Evolutionary conservation across 1,140 invertebrate species (phyloP), one percentile per base, ranked within the genome.

Genomic region (Notospermus geniculatus): DNA sequence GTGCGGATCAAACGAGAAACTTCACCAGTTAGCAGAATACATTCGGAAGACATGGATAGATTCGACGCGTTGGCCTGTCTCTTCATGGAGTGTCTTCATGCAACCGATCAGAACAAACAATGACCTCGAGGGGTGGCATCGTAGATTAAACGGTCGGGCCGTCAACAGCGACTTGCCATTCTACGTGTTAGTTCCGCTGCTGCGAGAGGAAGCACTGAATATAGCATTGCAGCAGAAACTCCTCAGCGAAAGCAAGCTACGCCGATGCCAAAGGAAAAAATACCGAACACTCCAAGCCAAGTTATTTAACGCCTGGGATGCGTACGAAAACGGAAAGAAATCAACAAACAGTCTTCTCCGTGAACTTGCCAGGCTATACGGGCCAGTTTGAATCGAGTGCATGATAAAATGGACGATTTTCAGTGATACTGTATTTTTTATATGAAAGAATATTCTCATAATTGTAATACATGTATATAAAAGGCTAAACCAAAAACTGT

Each of bases 81-180:
- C 1, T 27, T 15, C 19, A 1, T 59, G 62, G 62, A 54, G 43
- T 17, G 62, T 63, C 15, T 63, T 59, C 54, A 54, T 52, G 13
- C 62, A 54, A 23, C 17, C 56, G 2, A 46, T 43, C 13, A 25
- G 50, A n/a, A 59, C 57, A 0, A 59, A 59, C 57, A 63, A 59
- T 30, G 62, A 63, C 43, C 46, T 59, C 1, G 62, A 63, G 32
- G 62, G 62, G 13, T 63, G 62, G 62, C 62, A 63, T 41, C 30
- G 27, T 7, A 22, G 62, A 2, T 15, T 63, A 0, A 63, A 63
- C 57, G 4, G n/a, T 2, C 56, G 56, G 39, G 56, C 46, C n/a
- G n/a, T n/a, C n/a, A n/a, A n/a, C n/a, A n/a, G n/a, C n/a, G n/a
- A n/a, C n/a, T n/a, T n/a, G n/a, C n/a, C n/a, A n/a, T n/a, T n/a